phyloP scores from a whole-genome alignment of 2,797 vertebrate genomes.

The Gambelia wislizenii region DNA sequence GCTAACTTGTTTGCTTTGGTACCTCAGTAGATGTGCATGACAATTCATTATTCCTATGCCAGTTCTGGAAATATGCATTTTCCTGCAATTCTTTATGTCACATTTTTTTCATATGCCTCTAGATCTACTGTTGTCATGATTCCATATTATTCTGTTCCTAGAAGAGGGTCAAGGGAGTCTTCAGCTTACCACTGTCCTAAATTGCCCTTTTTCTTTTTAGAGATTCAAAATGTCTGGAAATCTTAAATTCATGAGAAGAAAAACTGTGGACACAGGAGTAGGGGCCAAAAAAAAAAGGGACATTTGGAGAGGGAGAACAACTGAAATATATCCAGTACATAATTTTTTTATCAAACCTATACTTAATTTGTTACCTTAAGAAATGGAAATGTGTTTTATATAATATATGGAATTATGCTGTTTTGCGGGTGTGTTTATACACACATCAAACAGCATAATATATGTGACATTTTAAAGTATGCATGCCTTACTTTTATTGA shows the following conservation, averaged over 20 bases:
- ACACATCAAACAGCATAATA: background rate
- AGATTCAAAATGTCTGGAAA: background rate
- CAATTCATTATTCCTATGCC: conserved; percentile 28
- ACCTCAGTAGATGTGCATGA: conserved; percentile 42
- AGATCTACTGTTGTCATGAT: background rate
- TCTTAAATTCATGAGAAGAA: background rate
- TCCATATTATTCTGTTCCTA: background rate
- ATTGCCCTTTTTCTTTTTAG: background rate
- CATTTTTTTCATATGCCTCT: background rate
- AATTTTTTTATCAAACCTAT: background rate
- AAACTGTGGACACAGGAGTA: background rate
- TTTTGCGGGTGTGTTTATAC: background rate
- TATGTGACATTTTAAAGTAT: background rate
- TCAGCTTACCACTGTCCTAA: background rate
- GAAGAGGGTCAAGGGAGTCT: background rate
- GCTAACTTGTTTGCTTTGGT: conserved; percentile 46
- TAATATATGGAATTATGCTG: background rate
- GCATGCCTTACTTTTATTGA: background rate
- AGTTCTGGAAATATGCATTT: background rate
- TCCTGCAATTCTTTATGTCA: background rate
- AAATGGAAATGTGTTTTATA: background rate
- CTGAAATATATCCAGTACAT: background rate
- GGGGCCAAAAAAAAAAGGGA: background rate
- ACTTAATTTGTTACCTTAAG: background rate
- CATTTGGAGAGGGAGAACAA: background rate